Percentiles rank a stretch among this genome's conserved stretches.
Evolutionary conservation across 1,140 invertebrate genomes (phyloP).

Genomic region (Macrotrachela quadricornifera): DNA sequence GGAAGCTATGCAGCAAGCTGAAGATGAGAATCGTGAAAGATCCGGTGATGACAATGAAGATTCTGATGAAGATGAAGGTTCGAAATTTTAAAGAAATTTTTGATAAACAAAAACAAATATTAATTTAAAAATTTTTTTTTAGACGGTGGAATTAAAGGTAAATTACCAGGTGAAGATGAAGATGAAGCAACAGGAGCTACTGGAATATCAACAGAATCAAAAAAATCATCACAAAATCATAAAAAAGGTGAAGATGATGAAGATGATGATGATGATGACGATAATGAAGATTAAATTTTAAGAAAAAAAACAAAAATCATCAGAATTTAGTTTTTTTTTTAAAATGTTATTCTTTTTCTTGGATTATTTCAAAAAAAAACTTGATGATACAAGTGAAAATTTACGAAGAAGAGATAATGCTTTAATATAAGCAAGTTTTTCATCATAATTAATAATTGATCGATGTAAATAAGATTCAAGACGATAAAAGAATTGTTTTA

Average conservation of each 20-base stretch:
- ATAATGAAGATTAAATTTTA: not conserved
- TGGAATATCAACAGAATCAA: slow-evolving; percentile 31
- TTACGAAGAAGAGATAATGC: too few relatives aligned
- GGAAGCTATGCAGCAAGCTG: slow-evolving; percentile 70
- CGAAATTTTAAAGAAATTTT: not conserved
- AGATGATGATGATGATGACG: not conserved
- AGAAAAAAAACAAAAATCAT: not conserved
- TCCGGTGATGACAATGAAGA: slow-evolving; percentile 38
- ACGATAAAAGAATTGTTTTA: too few relatives aligned
- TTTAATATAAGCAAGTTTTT: too few relatives aligned
- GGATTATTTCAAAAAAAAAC: too few relatives aligned
- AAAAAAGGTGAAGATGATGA: slow-evolving; percentile 6
- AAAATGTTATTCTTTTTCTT: not conserved
- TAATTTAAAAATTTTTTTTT: too few relatives aligned
- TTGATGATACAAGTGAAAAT: too few relatives aligned
- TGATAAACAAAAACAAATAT: not conserved
- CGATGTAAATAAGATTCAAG: too few relatives aligned
- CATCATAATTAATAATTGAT: too few relatives aligned
- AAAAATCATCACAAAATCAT: slow-evolving; percentile 14
- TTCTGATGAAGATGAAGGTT: not conserved
- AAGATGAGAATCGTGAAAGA: slow-evolving; percentile 77
- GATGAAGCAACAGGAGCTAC: slow-evolving; percentile 9
- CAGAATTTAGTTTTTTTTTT: not conserved
- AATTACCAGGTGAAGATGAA: slow-evolving; percentile 24
- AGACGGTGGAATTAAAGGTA: slow-evolving; percentile 45